A percentile compares a stretch with the other conserved stretches of the same genome.
phyloP scores from a whole-genome alignment of 2,113 vertebrate species.

The Argyrosomus japonicus region DNA sequence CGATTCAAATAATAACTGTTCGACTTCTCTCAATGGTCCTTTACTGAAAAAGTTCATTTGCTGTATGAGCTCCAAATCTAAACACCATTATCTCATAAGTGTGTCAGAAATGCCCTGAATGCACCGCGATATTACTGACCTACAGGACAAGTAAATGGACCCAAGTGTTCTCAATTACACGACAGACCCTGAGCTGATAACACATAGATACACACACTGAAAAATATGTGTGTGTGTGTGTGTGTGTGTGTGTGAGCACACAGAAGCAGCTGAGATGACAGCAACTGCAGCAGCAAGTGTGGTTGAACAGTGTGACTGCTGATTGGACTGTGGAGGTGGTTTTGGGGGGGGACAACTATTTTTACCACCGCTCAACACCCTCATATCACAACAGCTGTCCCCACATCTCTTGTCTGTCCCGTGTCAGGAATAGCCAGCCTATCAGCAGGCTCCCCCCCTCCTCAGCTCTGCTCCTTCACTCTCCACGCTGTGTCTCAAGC shows the following conservation, averaged over 20 bases:
- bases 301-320: conserved; percentile 12
- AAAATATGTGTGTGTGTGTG: not conserved
- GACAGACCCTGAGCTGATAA: not conserved
- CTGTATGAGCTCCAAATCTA: not conserved
- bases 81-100: not conserved
- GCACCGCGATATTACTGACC: not conserved
- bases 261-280: conserved; percentile 67
- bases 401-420: conserved; percentile 65
- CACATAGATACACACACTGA: not conserved
- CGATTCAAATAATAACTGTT: not conserved
- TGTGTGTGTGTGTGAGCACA: not conserved
- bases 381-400: conserved; percentile 90
- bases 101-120: not conserved
- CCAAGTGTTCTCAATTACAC: not conserved
- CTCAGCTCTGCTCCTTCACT: conserved; percentile 10
- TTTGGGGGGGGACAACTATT: conserved; percentile 80
- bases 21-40: not conserved
- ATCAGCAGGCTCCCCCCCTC: conserved; percentile 30
- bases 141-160: not conserved
- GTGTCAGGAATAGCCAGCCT: conserved; percentile 81
- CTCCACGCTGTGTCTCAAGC: conserved; percentile 33
- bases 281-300: conserved; percentile 60
- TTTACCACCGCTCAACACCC: conserved; percentile 79
- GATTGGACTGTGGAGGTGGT: conserved; percentile 54
- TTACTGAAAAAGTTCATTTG: not conserved